Base-by-base conservation (phyloP, 1,140 invertebrate genomes). In the Notospermus geniculatus region DNA sequence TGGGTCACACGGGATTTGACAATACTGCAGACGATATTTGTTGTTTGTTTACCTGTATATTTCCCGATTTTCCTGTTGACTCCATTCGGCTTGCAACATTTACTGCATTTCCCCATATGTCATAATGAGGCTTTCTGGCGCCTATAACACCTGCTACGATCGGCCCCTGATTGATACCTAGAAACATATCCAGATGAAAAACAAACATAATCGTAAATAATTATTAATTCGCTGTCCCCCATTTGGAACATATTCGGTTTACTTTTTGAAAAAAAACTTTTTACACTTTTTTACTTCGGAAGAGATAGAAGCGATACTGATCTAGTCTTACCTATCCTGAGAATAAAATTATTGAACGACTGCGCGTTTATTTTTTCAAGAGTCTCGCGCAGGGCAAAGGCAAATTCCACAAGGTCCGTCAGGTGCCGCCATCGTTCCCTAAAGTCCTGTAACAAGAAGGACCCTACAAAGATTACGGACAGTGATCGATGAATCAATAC, bases 11-110 rank as follows among this genome's bases (percentile, higher is more conserved):
- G n/a, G n/a, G n/a, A n/a, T n/a, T n/a, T n/a, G n/a, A n/a, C n/a
- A n/a, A n/a, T n/a, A n/a, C n/a, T n/a, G n/a, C n/a, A n/a, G n/a
- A n/a, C n/a, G n/a, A n/a, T n/a, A n/a, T n/a, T n/a, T n/a, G n/a
- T n/a, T n/a, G n/a, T n/a, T n/a, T n/a, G n/a, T n/a, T 36, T 65
- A 93, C 92, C 86, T 97, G 94, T 71, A 97, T 93, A 67, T 88
- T 91, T 2, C 91, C 93, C 59, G 93, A 89, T 85, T 93, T 39
- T 19, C 95, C 93, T 0, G 93, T 96, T 72, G 91, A 94, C 76
- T 97, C 94, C 93, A 97, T 96, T 58, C 93, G 84, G 0, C 91
- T 93, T 1, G 93, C 92, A 0, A 95, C 92, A 75, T 97, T 97
- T 1, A 96, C 93, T 0, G 93, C 92, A 74, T 96, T 95, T 0